phyloP scores from a whole-genome alignment of 2,113 vertebrate species.

The Prolemur simus region DNA sequence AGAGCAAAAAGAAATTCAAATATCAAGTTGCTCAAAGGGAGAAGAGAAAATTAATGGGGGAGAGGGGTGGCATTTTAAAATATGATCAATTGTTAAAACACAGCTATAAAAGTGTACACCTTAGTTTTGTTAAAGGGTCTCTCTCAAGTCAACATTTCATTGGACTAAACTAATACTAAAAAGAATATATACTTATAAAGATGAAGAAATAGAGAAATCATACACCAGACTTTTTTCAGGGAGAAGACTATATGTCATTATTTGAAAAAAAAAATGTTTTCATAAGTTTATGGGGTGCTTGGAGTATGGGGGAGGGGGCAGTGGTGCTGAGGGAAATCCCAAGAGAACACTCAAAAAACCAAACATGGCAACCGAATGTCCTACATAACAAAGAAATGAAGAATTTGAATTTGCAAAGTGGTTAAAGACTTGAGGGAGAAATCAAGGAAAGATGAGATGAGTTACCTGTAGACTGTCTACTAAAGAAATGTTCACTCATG shows the following conservation, averaged over 20 bases:
- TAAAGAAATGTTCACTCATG: neutral
- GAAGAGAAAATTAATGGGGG: neutral
- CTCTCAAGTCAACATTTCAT: neutral
- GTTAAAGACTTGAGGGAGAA: neutral
- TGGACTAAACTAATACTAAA: neutral
- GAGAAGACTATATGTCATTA: neutral
- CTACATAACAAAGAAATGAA: neutral
- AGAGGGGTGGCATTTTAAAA: neutral
- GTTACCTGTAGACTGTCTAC: neutral
- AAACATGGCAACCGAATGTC: neutral
- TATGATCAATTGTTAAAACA: neutral
- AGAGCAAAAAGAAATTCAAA: constrained; percentile 2
- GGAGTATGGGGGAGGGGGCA: neutral
- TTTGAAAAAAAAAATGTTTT: neutral
- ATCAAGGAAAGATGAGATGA: neutral
- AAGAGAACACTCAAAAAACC: neutral
- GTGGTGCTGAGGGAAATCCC: neutral
- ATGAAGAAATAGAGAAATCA: constrained; percentile 24
- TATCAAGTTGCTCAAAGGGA: neutral
- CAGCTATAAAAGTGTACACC: neutral
- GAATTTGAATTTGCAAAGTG: neutral
- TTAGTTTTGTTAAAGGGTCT: neutral
- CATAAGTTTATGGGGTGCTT: neutral
- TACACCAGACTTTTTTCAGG: neutral
- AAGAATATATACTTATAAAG: neutral